Evolutionary conservation across 2,797 vertebrate species (phyloP).

Genomic region (Lerista edwardsae): DNA sequence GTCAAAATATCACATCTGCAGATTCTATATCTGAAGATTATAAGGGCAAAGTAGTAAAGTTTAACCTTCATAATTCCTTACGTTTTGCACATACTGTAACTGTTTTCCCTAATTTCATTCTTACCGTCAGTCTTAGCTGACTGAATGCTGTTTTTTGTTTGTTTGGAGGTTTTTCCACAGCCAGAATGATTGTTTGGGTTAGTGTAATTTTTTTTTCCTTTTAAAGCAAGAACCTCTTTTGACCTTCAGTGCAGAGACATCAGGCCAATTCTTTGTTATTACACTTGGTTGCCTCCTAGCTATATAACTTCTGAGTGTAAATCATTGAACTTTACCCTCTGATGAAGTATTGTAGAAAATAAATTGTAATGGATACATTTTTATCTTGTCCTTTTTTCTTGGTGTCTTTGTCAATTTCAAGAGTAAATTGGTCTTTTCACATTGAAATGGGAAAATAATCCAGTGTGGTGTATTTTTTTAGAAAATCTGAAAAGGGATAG

Average conservation of each 20-base stretch:
- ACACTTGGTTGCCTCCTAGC: slow-evolving; percentile 84
- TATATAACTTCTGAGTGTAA: slow-evolving; percentile 84
- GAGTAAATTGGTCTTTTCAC: slow-evolving; percentile 25
- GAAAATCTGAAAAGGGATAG: neutral
- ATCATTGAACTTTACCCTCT: slow-evolving; percentile 82
- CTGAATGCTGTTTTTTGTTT: slow-evolving; percentile 73
- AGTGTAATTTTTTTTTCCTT: slow-evolving; percentile 68
- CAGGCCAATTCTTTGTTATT: slow-evolving; percentile 83
- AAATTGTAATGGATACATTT: slow-evolving; percentile 81
- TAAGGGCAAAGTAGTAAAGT: slow-evolving; percentile 71
- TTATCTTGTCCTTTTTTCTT: slow-evolving; percentile 67
- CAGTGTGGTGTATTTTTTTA: neutral
- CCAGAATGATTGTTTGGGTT: slow-evolving; percentile 68
- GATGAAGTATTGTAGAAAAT: slow-evolving; percentile 85
- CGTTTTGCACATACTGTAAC: slow-evolving; percentile 76
- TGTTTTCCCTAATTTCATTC: slow-evolving; percentile 68
- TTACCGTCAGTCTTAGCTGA: slow-evolving; percentile 76
- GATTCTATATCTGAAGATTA: slow-evolving; percentile 71
- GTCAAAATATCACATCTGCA: slow-evolving; percentile 64
- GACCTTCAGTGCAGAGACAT: slow-evolving; percentile 81
- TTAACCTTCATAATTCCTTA: slow-evolving; percentile 70
- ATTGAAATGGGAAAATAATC: neutral
- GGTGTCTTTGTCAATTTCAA: slow-evolving; percentile 34
- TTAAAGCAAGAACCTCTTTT: slow-evolving; percentile 79
- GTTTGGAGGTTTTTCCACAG: slow-evolving; percentile 70